These are phyloP conservation scores for Theropithecus gelada DNA, from an alignment of 2,113 vertebrate species.

Conservation along the genomic window DNA sequence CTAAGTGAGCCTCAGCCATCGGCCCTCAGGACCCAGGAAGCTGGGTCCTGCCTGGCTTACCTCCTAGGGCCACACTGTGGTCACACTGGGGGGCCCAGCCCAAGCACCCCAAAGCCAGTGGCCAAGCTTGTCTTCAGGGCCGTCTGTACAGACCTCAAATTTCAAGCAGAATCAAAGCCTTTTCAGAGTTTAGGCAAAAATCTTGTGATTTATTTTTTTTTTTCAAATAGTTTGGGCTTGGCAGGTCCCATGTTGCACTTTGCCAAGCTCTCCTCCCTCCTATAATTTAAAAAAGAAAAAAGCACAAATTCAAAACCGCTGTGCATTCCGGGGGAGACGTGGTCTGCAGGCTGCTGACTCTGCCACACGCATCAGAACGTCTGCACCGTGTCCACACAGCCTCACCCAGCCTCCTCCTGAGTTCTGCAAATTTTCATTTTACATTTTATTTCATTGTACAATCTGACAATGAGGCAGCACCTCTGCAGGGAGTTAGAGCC, in stretches of 20 bases:
- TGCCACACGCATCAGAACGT: neutral
- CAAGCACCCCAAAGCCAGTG: fast-evolving
- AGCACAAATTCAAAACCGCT: constrained; percentile 30
- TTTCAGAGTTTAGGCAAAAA: constrained; percentile 44
- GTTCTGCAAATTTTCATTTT: fast-evolving
- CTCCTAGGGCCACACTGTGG: neutral
- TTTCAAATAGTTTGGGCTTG: constrained; percentile 65
- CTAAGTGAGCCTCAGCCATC: fast-evolving
- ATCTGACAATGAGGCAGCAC: fast-evolving
- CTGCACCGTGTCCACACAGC: fast-evolving
- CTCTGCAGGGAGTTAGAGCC: too few species aligned
- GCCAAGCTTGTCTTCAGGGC: neutral
- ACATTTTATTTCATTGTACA: neutral
- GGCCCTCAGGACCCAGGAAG: fast-evolving
- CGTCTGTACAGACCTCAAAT: neutral
- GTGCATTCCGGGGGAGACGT: neutral
- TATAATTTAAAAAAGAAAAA: constrained; percentile 65
- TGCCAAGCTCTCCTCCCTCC: constrained; percentile 49
- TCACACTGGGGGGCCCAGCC: neutral
- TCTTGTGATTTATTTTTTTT: neutral
- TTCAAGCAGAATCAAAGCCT: constrained; percentile 47
- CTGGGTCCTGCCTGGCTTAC: fast-evolving
- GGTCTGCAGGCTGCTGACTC: fast-evolving
- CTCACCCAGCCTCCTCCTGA: fast-evolving
- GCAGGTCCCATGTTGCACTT: neutral